These are phyloP conservation scores for human (Homo sapiens) DNA, from an alignment of 2,113 vertebrate genomes.

Conservation along the genomic window DNA sequence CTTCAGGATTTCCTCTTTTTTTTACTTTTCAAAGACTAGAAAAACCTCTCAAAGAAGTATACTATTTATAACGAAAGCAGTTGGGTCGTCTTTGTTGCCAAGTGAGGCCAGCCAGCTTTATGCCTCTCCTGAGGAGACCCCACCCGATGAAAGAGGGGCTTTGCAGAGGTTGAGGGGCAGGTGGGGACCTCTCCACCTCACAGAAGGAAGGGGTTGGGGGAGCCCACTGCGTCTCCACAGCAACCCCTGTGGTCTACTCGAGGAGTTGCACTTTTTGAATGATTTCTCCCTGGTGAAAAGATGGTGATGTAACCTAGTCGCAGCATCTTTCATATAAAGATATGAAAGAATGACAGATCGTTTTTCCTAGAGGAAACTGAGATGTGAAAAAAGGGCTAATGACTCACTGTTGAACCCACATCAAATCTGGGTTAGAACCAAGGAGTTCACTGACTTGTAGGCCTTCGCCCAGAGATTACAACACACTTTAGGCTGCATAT, in stretches of 20 bases:
- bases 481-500: constrained; percentile 9
- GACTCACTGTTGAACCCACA: constrained; percentile 65
- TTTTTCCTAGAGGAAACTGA: constrained; percentile 67
- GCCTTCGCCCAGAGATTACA: constrained; percentile 51
- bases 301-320: not conserved
- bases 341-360: constrained; percentile 57
- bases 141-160: not conserved
- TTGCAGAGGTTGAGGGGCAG: not conserved
- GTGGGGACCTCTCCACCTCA: not conserved
- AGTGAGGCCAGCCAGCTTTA: not conserved
- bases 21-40: constrained; percentile 56
- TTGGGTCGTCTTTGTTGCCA: not conserved
- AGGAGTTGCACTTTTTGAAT: not conserved
- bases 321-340: constrained; percentile 55
- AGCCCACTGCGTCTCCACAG: constrained; percentile 15
- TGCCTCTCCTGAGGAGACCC: not conserved
- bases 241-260: constrained; percentile 16
- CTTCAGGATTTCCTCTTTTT: constrained; percentile 61
- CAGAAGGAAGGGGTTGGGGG: not conserved
- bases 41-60: constrained; percentile 3
- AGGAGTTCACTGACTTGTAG: constrained; percentile 40
- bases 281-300: not conserved
- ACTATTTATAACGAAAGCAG: constrained; percentile 38
- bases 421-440: constrained; percentile 59
- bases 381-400: constrained; percentile 38